A percentile compares a stretch with the other conserved stretches of the same genome.
Evolutionary conservation across 1,140 invertebrate genomes (phyloP).

Genomic region (Drosophila bifasciata): DNA sequence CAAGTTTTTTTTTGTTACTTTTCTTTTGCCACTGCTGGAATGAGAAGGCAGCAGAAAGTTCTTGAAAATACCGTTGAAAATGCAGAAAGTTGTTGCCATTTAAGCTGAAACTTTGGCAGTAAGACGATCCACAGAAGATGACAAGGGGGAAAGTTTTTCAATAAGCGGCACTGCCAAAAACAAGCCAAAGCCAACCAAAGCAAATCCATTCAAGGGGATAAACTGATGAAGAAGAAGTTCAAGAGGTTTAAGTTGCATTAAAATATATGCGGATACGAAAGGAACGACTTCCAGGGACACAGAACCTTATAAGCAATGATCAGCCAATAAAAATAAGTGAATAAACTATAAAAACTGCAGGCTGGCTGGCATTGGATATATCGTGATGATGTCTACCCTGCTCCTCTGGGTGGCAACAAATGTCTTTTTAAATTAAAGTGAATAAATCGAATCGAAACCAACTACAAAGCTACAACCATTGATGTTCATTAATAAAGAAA

Average conservation of each 20-base stretch:
- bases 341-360: slow-evolving; percentile 62
- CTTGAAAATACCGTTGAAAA: slow-evolving; percentile 46
- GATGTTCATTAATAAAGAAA: slow-evolving; percentile 60
- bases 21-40: not conserved
- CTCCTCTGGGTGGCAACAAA: slow-evolving; percentile 11
- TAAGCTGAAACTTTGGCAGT: slow-evolving; percentile 53
- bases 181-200: slow-evolving; percentile 27
- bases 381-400: slow-evolving; percentile 32
- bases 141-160: slow-evolving; percentile 66
- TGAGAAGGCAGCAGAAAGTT: slow-evolving; percentile 19
- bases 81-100: slow-evolving; percentile 66
- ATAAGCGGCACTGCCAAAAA: slow-evolving; percentile 67
- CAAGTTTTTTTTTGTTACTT: slow-evolving; percentile 53
- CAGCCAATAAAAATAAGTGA: slow-evolving; percentile 79
- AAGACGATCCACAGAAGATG: slow-evolving; percentile 40
- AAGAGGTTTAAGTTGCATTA: slow-evolving; percentile 16
- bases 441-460: slow-evolving; percentile 39
- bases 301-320: slow-evolving; percentile 66
- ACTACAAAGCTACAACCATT: slow-evolving; percentile 27
- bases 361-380: slow-evolving; percentile 35
- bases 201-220: slow-evolving; percentile 18
- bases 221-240: slow-evolving; percentile 24
- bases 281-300: slow-evolving; percentile 55
- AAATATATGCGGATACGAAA: slow-evolving; percentile 15
- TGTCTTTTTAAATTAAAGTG: slow-evolving; percentile 28